These are phyloP conservation scores for Drosophila anomalata DNA, from an alignment of 2,888 invertebrate species.

Conservation along the genomic window DNA sequence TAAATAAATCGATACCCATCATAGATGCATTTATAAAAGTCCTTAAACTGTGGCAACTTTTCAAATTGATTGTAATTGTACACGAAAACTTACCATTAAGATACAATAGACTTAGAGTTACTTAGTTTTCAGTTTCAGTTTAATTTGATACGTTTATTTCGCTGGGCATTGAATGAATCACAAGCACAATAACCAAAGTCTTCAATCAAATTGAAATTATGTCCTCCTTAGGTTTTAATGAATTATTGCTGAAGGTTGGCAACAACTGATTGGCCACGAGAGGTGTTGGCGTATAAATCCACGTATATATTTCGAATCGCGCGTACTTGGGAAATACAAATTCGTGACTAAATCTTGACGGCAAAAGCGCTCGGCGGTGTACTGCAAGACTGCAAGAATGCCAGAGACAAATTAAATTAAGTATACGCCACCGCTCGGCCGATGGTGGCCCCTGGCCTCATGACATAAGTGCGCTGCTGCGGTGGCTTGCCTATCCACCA, in stretches of 20 bases:
- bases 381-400: constrained; percentile 63
- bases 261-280: not conserved
- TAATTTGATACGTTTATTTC: constrained; percentile 29
- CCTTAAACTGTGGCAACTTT: constrained; percentile 62
- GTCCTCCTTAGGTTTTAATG: not conserved
- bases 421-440: constrained; percentile 62
- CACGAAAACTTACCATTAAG: constrained; percentile 67
- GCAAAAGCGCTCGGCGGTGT: constrained; percentile 42
- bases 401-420: constrained; percentile 71
- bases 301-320: constrained; percentile 28
- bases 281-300: constrained; percentile 1
- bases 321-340: constrained; percentile 64
- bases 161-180: constrained; percentile 63
- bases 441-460: constrained; percentile 28
- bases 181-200: constrained; percentile 66
- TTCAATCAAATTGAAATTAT: not conserved
- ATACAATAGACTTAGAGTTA: constrained; percentile 65
- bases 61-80: constrained; percentile 62
- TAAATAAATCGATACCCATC: constrained; percentile 69
- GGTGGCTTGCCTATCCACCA: constrained; percentile 16
- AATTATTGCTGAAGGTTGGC: not conserved
- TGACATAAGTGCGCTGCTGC: constrained; percentile 64
- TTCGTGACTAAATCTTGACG: constrained; percentile 65
- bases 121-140: constrained; percentile 50
- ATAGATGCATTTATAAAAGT: constrained; percentile 42